Evolutionary conservation across 92 coral and sea anemone species (phyloP), one percentile per base, ranked within the genome.

Genomic region (Bergia puertoricense): DNA sequence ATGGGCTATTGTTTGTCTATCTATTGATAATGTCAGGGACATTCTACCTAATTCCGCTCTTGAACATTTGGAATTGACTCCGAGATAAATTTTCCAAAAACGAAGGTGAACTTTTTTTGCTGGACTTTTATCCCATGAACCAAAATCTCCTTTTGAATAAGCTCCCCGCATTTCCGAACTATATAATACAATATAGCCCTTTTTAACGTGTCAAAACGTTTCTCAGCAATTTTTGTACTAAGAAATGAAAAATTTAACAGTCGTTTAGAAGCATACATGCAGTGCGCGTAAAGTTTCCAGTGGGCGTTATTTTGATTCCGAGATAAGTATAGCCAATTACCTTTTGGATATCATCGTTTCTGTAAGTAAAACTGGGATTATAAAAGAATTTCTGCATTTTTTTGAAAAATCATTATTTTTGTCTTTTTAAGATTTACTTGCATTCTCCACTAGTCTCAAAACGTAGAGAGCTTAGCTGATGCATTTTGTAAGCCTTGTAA

Each of bases 21-120:
- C 46, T 46, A 89, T 89, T 16, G 43, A 0, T 13, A 51, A 44
- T 37, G 44, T 73, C 56, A 84, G 20, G 30, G 91, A 85, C 2
- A 51, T n/a, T 75, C 44, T 71, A 39, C 91, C 83, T 13, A 89
- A 57, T 89, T 89, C 88, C 3, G 79, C 71, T 81, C 85, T 75
- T 5, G 75, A 51, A 11, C 76, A 87, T 67, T 89, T 83, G 54
- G 81, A 80, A 65, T 74, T 73, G 13, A 82, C 91, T 14, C 86
- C 51, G 14, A 84, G 45, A 75, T 82, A 89, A 20, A 77, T 80
- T 62, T 89, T 83, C 10, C 88, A 84, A 42, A 84, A 75, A 22
- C 68, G 37, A 50, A 89, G 62, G 72, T 74, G 88, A 5, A 36
- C 22, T 50, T 76, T 89, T 75, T 84, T 88, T 41, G 57, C 65